phyloP scores from a whole-genome alignment of 2,113 vertebrate species.

The Reinhardtius hippoglossoides region DNA sequence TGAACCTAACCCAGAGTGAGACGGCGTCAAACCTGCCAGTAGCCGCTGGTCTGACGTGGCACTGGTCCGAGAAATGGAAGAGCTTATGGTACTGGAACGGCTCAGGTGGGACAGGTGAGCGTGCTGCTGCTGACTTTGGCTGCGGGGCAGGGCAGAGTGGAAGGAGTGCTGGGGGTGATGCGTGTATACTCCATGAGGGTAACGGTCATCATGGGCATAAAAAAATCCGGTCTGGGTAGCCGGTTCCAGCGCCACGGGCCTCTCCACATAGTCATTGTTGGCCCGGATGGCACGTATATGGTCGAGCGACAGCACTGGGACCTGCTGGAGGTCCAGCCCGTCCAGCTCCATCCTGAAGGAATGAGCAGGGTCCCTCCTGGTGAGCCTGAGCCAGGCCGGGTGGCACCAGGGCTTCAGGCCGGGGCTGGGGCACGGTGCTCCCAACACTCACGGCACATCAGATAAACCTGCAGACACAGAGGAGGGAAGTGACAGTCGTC shows the following conservation, averaged over 20 bases:
- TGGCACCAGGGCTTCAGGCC: slow-evolving; percentile 53
- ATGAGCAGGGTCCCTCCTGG: slow-evolving; percentile 76
- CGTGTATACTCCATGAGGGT: slow-evolving; percentile 67
- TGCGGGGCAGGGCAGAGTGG: slow-evolving; percentile 81
- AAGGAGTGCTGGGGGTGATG: slow-evolving; percentile 72
- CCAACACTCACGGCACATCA: slow-evolving; percentile 88
- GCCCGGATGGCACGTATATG: slow-evolving; percentile 93
- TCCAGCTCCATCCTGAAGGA: slow-evolving; percentile 86
- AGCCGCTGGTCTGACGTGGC: slow-evolving; percentile 94
- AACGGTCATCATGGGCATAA: slow-evolving; percentile 82
- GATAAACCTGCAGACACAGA: slow-evolving; percentile 85
- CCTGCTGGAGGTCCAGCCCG: slow-evolving; percentile 88
- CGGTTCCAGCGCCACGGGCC: slow-evolving; percentile 84
- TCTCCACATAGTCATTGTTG: slow-evolving; percentile 97
- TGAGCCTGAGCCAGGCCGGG: slow-evolving; percentile 43
- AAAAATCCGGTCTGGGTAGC: slow-evolving; percentile 84
- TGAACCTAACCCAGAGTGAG: slow-evolving; percentile 86
- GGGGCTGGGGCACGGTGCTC: slow-evolving; percentile 54
- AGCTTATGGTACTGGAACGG: slow-evolving; percentile 95
- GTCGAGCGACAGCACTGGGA: slow-evolving; percentile 91
- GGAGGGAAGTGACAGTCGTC: neutral
- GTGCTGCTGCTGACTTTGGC: slow-evolving; percentile 90
- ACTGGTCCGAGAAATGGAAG: slow-evolving; percentile 94
- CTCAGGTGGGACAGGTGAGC: slow-evolving; percentile 87
- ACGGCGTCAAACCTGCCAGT: slow-evolving; percentile 88